These are phyloP conservation scores for Temnopleurus reevesii DNA, from an alignment of 53 echinoderm and acorn worm genomes.

Conservation along the genomic window DNA sequence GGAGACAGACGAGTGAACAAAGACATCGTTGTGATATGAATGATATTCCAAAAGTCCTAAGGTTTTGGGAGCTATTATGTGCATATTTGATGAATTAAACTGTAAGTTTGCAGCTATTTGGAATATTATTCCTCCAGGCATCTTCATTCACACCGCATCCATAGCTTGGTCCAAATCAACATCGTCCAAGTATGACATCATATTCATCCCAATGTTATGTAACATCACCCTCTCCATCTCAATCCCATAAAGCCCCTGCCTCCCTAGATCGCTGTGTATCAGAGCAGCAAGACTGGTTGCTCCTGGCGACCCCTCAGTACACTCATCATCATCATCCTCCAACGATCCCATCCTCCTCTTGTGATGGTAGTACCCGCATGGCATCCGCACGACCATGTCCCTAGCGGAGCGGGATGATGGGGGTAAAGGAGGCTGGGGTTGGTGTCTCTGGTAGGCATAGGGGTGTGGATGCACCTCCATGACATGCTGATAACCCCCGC, in stretches of 20 bases:
- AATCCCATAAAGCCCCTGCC: slow-evolving; percentile 28
- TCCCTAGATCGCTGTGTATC: slow-evolving; percentile 35
- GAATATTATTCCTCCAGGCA: too few species aligned
- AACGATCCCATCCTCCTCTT: slow-evolving; percentile 55
- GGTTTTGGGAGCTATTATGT: too few species aligned
- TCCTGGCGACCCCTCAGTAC: slow-evolving; percentile 41
- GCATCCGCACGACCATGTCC: slow-evolving; percentile 31
- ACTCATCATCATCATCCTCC: slow-evolving; percentile 47
- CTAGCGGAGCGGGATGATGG: not conserved
- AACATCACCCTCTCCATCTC: slow-evolving; percentile 58
- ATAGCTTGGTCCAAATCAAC: slow-evolving; percentile 52
- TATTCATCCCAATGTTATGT: slow-evolving; percentile 31
- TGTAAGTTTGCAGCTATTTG: too few species aligned
- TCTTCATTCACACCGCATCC: slow-evolving; percentile 49
- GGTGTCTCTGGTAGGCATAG: not conserved
- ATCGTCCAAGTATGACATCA: slow-evolving; percentile 51
- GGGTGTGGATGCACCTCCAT: slow-evolving; percentile 6
- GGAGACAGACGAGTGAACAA: too few species aligned
- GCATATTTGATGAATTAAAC: too few species aligned
- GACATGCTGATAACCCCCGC: slow-evolving; percentile 17
- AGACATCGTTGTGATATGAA: too few species aligned
- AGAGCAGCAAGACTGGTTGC: slow-evolving; percentile 49
- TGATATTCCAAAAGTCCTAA: too few species aligned
- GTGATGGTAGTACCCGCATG: slow-evolving; percentile 52
- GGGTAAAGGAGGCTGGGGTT: not conserved